phyloP scores from a whole-genome alignment of 2,888 invertebrate genomes.

The Cremastobaeus sp. region DNA sequence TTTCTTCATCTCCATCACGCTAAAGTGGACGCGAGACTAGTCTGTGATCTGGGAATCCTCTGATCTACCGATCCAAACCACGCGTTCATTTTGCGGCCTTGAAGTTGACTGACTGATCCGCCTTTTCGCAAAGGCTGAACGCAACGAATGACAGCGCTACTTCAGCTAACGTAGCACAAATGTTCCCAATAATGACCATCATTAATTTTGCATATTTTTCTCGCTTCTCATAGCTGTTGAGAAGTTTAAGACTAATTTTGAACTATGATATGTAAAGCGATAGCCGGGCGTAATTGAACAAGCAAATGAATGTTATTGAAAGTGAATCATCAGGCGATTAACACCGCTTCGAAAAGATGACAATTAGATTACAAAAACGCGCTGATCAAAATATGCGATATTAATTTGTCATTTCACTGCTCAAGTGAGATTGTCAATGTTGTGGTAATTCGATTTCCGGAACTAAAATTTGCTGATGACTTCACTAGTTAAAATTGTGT shows the following conservation, averaged over 20 bases:
- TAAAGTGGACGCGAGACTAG: slow-evolving; percentile 48
- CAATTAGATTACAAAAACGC: too few species aligned
- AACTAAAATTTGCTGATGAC: slow-evolving; percentile 28
- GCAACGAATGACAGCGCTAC: slow-evolving; percentile 49
- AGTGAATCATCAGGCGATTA: too few species aligned
- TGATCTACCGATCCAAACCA: slow-evolving; percentile 61
- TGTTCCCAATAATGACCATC: slow-evolving; percentile 22
- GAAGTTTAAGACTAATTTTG: neutral
- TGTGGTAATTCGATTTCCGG: slow-evolving; percentile 13
- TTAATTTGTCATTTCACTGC: slow-evolving; percentile 19
- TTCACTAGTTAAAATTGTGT: slow-evolving; percentile 15
- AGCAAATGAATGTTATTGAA: too few species aligned
- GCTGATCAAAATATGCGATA: too few species aligned
- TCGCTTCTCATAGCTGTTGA: slow-evolving; percentile 3
- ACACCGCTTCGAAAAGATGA: too few species aligned
- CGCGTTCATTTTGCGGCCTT: slow-evolving; percentile 42
- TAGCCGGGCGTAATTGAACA: too few species aligned
- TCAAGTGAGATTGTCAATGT: slow-evolving; percentile 24
- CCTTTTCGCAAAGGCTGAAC: slow-evolving; percentile 45
- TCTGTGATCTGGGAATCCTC: slow-evolving; percentile 58
- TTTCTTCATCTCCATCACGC: slow-evolving; percentile 50
- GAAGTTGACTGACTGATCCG: slow-evolving; percentile 60
- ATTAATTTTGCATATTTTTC: slow-evolving; percentile 21
- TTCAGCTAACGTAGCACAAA: slow-evolving; percentile 30
- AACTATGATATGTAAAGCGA: neutral